These are phyloP conservation scores for Gorsachius magnificus DNA, from an alignment of 2,797 vertebrate genomes.

Conservation along the genomic window DNA sequence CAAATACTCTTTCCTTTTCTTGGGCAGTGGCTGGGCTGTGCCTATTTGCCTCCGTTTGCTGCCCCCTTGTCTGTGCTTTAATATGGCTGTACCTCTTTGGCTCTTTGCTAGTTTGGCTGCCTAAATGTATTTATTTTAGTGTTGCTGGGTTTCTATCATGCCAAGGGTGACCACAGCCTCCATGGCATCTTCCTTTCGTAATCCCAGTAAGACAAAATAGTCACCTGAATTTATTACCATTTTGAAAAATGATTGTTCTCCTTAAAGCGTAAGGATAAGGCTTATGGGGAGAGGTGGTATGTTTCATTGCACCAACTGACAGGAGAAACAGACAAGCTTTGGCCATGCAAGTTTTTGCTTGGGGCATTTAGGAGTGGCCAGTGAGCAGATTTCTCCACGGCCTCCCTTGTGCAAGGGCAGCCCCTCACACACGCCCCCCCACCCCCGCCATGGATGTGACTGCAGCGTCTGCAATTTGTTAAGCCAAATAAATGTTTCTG, in stretches of 20 bases:
- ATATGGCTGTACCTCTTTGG: neutral
- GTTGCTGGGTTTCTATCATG: neutral
- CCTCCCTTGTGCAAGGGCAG: neutral
- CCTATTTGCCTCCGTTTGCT: neutral
- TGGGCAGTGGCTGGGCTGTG: neutral
- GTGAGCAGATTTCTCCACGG: neutral
- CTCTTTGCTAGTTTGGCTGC: neutral
- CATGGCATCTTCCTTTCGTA: neutral
- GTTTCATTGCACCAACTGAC: neutral
- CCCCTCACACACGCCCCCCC: too few species aligned
- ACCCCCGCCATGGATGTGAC: neutral
- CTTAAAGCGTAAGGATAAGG: neutral
- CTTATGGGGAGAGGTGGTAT: neutral
- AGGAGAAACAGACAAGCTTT: neutral
- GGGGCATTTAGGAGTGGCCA: neutral
- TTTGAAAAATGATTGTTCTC: neutral
- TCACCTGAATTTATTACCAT: neutral
- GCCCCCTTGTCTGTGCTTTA: neutral
- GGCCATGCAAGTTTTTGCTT: neutral
- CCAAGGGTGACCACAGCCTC: neutral
- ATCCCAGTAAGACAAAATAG: neutral
- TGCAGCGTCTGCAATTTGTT: accelerated
- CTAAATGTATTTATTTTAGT: neutral
- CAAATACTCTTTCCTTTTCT: neutral
- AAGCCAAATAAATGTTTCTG: neutral